Evolutionary conservation across 2,797 vertebrate genomes (phyloP).

Genomic region (Coreius guichenoti): DNA sequence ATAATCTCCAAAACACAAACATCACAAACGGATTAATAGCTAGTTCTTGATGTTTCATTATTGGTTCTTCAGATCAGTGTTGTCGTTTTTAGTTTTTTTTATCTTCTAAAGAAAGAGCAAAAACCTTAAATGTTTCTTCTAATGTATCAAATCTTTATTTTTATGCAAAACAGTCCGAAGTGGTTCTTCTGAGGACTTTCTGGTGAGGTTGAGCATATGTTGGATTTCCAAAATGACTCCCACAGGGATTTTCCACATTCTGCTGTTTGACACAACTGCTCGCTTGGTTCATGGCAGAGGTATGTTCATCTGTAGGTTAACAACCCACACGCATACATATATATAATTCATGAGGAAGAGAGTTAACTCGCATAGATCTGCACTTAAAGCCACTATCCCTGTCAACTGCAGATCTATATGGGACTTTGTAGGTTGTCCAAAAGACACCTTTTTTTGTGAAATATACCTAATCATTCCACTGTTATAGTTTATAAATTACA

Average conservation of each 20-base stretch:
- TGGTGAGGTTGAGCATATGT: neutral
- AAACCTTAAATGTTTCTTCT: neutral
- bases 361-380: neutral
- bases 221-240: neutral
- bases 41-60: neutral
- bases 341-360: neutral
- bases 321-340: neutral
- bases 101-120: neutral
- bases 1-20: neutral
- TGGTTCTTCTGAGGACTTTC: neutral
- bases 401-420: neutral
- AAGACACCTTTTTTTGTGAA: neutral
- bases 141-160: neutral
- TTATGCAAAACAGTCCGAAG: neutral
- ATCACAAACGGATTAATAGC: neutral
- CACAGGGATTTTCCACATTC: neutral
- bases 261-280: neutral
- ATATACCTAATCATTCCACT: neutral
- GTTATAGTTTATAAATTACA: neutral
- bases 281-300: neutral
- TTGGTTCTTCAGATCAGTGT: neutral
- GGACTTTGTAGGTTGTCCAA: neutral
- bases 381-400: neutral
- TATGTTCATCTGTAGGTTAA: neutral
- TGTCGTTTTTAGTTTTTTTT: neutral